Conservation (phyloP, 1,140 invertebrate genomes). For the Delia radicum region DNA sequence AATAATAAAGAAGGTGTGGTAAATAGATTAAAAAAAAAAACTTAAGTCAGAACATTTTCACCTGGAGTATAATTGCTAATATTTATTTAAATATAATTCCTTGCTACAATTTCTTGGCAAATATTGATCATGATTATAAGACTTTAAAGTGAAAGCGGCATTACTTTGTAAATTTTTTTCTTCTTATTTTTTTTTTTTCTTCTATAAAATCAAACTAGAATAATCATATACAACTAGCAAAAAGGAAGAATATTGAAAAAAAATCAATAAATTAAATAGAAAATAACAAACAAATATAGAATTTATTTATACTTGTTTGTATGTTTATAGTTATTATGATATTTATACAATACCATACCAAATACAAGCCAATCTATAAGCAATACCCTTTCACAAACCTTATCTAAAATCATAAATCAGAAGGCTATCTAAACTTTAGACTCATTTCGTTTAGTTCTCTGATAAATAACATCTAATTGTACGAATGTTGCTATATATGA, state of each 20-base stretch:
- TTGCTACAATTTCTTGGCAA: not conserved
- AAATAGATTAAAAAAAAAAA: not conserved
- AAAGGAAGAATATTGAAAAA: not conserved
- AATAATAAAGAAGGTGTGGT: not conserved
- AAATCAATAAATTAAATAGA: not conserved
- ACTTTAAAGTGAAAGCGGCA: not conserved
- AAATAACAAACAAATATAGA: not conserved
- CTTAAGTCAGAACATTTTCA: too few relatives aligned
- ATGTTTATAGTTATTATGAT: not conserved
- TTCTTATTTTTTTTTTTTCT: too few relatives aligned
- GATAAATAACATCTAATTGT: not conserved
- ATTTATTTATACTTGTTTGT: not conserved
- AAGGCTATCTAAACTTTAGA: slow-evolving; percentile 27
- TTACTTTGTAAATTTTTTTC: not conserved
- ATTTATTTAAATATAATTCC: not conserved
- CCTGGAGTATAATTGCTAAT: not conserved
- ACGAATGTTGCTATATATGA: not conserved
- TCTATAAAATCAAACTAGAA: not conserved
- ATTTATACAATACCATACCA: not conserved
- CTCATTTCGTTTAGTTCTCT: not conserved
- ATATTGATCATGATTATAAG: not conserved
- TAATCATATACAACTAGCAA: not conserved
- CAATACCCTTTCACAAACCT: not conserved
- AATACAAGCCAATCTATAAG: not conserved
- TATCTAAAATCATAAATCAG: slow-evolving; percentile 26